Base-by-base conservation (phyloP, 2,113 vertebrate genomes). In the Tetrax tetrax region DNA sequence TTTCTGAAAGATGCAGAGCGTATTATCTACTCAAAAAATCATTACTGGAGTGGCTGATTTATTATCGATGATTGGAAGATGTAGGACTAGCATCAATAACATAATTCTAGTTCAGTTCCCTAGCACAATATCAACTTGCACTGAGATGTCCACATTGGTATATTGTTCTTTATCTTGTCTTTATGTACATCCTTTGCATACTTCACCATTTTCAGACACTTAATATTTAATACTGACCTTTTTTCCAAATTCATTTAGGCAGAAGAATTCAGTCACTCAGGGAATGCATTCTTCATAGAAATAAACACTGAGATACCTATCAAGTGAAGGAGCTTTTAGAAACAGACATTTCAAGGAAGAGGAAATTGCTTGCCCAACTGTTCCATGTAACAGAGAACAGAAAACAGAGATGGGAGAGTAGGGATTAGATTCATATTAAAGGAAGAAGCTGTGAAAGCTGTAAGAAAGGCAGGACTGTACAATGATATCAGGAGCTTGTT, bases 401-500 rank as follows among this genome's bases (percentile, higher is more conserved):
- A 53, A 57, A 89, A 45, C 11, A 63, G 48, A 80, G 51, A 57
- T 7, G 3, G 21, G 8, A 85, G 25, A 72, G 9, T 22, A 72
- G 25, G 31, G 61, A 61, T 59, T 51, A 79, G n/a, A 56, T 41
- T 45, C 29, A 71, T 7, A 59, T 15, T 14, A 45, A 90, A 23
- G 12, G 5, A 51, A 83, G 59, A 70, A 45, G 8, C 7, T 31
- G 23, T 16, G 31, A 64, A 37, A 71, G 15, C 10, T 51, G 6
- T 57, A 61, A 76, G 74, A 66, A 63, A 81, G 48, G 43, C 28
- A 41, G 17, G 43, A 35, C 31, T 63, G 22, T 18, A 80, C 31
- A 61, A 63, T 0, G 1, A 18, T 29, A 57, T 0, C 3, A 57
- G 8, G 24, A 80, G 23, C 29, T 80, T 63, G 37, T n/a, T 80